A percentile compares a stretch with the other conserved stretches of the same genome.
Conservation (phyloP, 2,888 invertebrate genomes). For the Galerucella calmariensis region DNA sequence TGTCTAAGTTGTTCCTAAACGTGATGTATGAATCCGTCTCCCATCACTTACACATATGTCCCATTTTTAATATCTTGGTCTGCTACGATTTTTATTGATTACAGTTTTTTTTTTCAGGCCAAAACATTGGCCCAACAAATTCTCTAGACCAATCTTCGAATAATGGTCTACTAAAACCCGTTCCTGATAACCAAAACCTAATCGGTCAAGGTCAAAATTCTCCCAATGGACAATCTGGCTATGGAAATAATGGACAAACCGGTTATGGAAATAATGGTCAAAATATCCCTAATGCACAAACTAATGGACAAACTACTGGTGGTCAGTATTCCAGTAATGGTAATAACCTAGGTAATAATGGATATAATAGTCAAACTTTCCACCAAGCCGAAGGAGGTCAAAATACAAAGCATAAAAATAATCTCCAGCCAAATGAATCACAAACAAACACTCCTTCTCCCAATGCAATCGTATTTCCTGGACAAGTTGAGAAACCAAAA, state of each 20-base stretch:
- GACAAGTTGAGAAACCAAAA: background rate
- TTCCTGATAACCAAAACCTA: background rate
- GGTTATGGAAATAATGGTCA: constrained; percentile 1
- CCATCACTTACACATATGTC: no score
- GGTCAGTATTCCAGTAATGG: background rate
- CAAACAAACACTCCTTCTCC: background rate
- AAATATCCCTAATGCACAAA: background rate
- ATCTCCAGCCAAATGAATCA: background rate
- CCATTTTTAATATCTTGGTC: no score
- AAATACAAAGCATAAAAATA: background rate
- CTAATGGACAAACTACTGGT: background rate
- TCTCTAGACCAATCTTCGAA: background rate
- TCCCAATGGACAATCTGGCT: background rate
- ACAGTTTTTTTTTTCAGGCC: no score
- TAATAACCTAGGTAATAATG: no score
- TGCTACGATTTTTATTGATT: no score
- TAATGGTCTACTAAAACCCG: background rate
- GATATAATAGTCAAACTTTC: no score
- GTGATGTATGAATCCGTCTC: no score
- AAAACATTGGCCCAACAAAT: no score
- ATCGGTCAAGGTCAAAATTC: background rate
- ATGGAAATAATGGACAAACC: background rate
- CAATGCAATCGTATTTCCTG: constrained; percentile 9
- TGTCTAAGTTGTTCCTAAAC: no score
- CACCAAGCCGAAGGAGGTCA: background rate